These are phyloP conservation scores for Pseudorhiza aurosa DNA, from an alignment of 30 jellyfish, hydroid and myxozoan genomes.

Conservation along the genomic window DNA sequence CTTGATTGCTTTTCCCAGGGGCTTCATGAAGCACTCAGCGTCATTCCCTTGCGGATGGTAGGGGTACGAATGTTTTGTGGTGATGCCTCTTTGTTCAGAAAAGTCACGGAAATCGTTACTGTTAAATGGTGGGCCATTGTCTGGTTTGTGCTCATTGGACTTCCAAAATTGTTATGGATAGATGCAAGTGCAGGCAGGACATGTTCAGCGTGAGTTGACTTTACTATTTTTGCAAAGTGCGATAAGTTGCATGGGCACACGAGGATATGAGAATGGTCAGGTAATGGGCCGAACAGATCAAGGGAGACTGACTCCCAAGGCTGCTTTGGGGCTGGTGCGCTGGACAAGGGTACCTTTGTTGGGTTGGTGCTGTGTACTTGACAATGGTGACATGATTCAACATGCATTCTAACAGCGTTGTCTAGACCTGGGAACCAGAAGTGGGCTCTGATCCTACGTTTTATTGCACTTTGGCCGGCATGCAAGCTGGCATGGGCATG, in stretches of 20 bases:
- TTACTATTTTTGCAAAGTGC: conserved; percentile 59
- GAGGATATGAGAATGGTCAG: conserved; percentile 21
- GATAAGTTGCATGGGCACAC: conserved; percentile 28
- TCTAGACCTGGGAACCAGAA: conserved; percentile 21
- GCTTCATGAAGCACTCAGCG: conserved; percentile 63
- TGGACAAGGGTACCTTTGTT: not conserved
- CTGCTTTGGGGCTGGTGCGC: conserved; percentile 1
- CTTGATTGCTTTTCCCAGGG: conserved; percentile 52
- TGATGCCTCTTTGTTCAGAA: conserved; percentile 35
- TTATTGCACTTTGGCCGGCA: not conserved
- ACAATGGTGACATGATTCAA: not conserved
- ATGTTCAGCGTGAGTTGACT: conserved; percentile 35
- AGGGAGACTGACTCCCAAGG: conserved; percentile 24
- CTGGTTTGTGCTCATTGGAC: conserved; percentile 53
- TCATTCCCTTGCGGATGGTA: conserved; percentile 62
- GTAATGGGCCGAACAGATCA: conserved; percentile 64
- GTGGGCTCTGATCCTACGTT: conserved; percentile 6
- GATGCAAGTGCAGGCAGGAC: conserved; percentile 50
- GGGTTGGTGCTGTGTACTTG: conserved; percentile 4
- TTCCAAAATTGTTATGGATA: conserved; percentile 41
- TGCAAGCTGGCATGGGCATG: not conserved
- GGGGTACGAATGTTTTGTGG: conserved; percentile 26
- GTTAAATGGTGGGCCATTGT: conserved; percentile 72
- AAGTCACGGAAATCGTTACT: conserved; percentile 4
- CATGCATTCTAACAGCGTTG: not conserved